These are phyloP conservation scores for Gymnobelideus leadbeateri DNA, from an alignment of 2,113 vertebrate genomes.

Conservation along the genomic window DNA sequence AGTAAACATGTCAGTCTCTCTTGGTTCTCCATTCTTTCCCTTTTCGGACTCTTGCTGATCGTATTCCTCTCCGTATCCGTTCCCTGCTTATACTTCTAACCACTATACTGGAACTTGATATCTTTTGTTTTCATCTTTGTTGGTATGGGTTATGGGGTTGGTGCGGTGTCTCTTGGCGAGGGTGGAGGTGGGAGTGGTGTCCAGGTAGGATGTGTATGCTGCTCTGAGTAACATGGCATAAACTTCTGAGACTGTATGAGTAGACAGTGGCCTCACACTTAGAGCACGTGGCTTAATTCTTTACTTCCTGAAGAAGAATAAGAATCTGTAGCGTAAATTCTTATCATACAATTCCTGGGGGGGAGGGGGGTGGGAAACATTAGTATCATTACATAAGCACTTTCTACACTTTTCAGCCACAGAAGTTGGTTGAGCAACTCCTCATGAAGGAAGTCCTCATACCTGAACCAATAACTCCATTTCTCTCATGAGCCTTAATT, in stretches of 20 bases:
- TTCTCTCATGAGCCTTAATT: no score
- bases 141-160: not conserved
- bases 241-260: not conserved
- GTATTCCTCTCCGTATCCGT: no score
- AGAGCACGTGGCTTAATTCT: not conserved
- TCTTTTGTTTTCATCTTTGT: not conserved
- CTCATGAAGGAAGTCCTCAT: not conserved
- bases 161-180: not conserved
- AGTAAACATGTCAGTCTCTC: fast-evolving
- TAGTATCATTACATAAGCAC: not conserved
- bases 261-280: not conserved
- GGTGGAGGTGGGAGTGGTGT: no score
- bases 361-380: no score
- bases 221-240: not conserved
- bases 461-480: not conserved
- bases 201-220: not conserved
- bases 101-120: not conserved
- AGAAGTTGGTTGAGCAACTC: not conserved
- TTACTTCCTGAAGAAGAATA: not conserved
- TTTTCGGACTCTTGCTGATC: no score
- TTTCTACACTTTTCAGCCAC: not conserved
- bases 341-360: not conserved
- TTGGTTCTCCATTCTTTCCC: not conserved
- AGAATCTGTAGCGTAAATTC: not conserved
- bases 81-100: not conserved